phyloP scores from a whole-genome alignment of 2,888 invertebrate genomes.

The Dromius quadrimaculatus region DNA sequence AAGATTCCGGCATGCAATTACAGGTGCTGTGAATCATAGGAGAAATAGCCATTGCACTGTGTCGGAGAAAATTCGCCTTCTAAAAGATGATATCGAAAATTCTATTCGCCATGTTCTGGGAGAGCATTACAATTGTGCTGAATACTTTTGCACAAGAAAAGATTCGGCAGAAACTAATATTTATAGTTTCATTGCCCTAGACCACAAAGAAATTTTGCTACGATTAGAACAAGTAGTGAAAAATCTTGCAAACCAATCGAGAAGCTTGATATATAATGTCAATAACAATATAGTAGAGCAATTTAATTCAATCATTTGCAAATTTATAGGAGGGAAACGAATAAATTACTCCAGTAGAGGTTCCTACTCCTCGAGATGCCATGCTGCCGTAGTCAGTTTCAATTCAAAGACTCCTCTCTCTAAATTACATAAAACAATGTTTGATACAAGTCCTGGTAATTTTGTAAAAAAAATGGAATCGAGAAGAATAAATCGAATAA shows the following conservation, averaged over 20 bases:
- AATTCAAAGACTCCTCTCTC: not conserved
- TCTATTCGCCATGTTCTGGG: not conserved
- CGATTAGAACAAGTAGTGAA: not conserved
- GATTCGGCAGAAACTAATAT: too few relatives aligned
- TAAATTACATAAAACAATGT: constrained; percentile 9
- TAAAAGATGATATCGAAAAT: not conserved
- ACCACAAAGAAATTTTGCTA: not conserved
- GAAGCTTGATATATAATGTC: not conserved
- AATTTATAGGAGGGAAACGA: constrained; percentile 8
- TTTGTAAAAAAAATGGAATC: not conserved
- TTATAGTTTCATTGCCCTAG: too few relatives aligned
- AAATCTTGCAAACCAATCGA: not conserved
- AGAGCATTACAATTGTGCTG: not conserved
- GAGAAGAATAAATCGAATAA: not conserved
- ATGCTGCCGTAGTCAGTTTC: constrained; percentile 5
- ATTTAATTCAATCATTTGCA: constrained; percentile 5
- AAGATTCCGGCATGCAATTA: not conserved
- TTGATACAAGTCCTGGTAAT: not conserved
- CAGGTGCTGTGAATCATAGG: not conserved
- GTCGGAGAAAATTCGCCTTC: not conserved
- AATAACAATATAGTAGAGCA: constrained; percentile 11
- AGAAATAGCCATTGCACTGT: not conserved
- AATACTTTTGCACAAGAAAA: not conserved
- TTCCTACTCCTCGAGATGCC: not conserved
- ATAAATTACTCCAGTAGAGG: not conserved